phyloP scores from a whole-genome alignment of 2,113 vertebrate genomes.

The Bos taurus region DNA sequence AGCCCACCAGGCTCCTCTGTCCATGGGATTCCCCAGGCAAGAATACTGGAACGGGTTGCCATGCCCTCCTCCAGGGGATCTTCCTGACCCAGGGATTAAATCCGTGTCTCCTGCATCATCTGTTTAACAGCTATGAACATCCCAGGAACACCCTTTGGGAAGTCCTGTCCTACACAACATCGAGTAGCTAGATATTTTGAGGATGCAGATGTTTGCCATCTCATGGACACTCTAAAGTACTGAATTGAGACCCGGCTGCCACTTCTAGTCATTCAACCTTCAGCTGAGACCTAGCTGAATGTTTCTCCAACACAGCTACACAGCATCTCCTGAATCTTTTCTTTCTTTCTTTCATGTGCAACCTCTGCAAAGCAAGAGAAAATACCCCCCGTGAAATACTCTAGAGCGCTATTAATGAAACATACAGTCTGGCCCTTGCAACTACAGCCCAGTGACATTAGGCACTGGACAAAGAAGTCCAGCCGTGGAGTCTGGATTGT shows the following conservation, averaged over 20 bases:
- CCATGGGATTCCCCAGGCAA: background rate
- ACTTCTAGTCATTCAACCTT: background rate
- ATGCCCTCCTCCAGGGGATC: background rate
- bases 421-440: background rate
- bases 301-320: background rate
- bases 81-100: background rate
- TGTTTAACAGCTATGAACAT: background rate
- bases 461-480: slow-evolving; percentile 15
- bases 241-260: background rate
- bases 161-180: background rate
- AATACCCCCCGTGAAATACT: background rate
- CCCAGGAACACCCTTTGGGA: background rate
- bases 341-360: background rate
- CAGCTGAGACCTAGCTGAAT: background rate
- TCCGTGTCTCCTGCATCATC: background rate
- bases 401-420: background rate
- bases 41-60: background rate
- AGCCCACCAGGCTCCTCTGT: background rate
- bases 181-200: background rate
- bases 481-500: background rate
- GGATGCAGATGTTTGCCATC: background rate
- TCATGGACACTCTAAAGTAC: background rate
- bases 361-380: slow-evolving; percentile 28
- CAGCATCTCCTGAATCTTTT: background rate
- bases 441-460: background rate